Evolutionary conservation across 1,140 invertebrate genomes (phyloP).

Genomic region (Pristionchus pacificus): DNA sequence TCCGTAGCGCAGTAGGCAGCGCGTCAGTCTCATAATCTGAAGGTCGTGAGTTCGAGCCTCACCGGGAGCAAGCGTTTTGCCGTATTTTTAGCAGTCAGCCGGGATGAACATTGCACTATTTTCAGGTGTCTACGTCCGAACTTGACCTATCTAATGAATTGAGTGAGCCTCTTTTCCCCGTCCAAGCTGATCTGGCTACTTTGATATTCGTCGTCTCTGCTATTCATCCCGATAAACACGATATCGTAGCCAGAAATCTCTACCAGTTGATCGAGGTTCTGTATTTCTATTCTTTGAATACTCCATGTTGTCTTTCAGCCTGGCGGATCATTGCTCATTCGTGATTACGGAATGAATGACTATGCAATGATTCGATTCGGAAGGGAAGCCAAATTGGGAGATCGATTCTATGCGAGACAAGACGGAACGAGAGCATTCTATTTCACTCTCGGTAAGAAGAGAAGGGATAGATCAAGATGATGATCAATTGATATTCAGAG

Average conservation of each 20-base stretch:
- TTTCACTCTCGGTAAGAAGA: conserved; percentile 75
- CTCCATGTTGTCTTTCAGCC: conserved; percentile 59
- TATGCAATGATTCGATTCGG: conserved; percentile 93
- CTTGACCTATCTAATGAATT: too few relatives aligned
- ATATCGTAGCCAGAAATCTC: conserved; percentile 68
- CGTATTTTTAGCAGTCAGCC: too few relatives aligned
- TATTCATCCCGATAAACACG: conserved; percentile 76
- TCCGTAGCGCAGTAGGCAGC: conserved; percentile 28
- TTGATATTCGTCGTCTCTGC: conserved; percentile 77
- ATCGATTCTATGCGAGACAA: conserved; percentile 81
- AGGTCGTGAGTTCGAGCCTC: conserved; percentile 93
- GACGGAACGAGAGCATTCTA: conserved; percentile 97
- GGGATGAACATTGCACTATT: too few relatives aligned
- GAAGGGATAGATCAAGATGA: background rate
- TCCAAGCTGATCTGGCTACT: conserved; percentile 69
- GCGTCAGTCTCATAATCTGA: conserved; percentile 93
- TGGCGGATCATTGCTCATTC: conserved; percentile 82
- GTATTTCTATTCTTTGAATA: background rate
- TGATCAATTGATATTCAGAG: conserved; percentile 32
- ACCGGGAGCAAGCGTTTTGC: conserved; percentile 60
- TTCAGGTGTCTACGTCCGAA: too few relatives aligned
- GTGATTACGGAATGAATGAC: conserved; percentile 93
- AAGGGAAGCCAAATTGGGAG: conserved; percentile 63
- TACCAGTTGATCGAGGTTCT: conserved; percentile 59
- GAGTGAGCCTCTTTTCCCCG: too few relatives aligned